These are phyloP conservation scores for Rhadina sibilatrix DNA, from an alignment of 2,113 vertebrate genomes.

Conservation along the genomic window DNA sequence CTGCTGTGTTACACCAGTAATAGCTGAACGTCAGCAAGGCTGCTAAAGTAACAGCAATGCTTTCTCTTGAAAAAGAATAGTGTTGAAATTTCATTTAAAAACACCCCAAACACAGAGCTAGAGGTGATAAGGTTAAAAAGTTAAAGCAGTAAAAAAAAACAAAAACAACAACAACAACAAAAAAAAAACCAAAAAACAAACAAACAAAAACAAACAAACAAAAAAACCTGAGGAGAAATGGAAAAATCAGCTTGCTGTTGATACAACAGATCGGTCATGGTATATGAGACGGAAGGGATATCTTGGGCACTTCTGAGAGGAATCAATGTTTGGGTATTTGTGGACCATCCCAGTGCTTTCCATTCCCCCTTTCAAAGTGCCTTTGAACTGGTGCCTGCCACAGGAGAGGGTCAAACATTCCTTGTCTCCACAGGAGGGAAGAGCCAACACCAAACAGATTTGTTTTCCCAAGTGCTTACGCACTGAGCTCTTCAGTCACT, in stretches of 20 bases:
- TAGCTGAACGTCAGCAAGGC: neutral
- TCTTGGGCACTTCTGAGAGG: neutral
- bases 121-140: neutral
- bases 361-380: neutral
- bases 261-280: neutral
- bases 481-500: neutral
- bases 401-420: neutral
- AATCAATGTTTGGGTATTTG: neutral
- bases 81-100: neutral
- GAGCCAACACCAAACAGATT: neutral
- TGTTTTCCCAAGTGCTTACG: neutral
- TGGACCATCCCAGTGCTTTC: neutral
- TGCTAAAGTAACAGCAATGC: neutral
- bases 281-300: neutral
- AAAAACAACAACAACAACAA: neutral
- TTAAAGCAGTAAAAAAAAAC: neutral
- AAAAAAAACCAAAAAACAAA: neutral
- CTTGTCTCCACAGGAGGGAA: neutral
- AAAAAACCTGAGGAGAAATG: neutral
- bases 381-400: neutral
- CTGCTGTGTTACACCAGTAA: neutral
- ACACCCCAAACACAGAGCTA: neutral
- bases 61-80: neutral
- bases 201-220: neutral
- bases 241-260: neutral